Base-by-base conservation (phyloP, 2,888 invertebrate species). In the Cinara cedri region DNA sequence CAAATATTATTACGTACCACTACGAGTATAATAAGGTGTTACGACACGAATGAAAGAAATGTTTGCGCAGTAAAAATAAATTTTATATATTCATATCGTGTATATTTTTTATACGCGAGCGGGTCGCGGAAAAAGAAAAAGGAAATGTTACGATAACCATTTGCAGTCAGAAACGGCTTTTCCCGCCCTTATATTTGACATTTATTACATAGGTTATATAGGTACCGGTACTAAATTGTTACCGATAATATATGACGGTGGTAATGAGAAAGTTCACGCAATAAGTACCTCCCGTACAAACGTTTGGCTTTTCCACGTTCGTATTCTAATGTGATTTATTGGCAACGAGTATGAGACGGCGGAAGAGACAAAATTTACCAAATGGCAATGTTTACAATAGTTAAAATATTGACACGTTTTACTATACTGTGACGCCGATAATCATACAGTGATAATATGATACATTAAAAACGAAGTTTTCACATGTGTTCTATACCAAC, bases 21-120 rank as follows among this genome's bases (percentile, higher is more conserved):
- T n/a, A n/a, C 13, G 8, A 24, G 44, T 46, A 11, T 21, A 9
- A 14, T 14, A 1, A 11, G 34, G 34, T 26, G 46, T 46, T 16
- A 10, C 3, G 46, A 2, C n/a, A 34, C 10, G 19, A 34, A 24
- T n/a, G 6, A 57, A 57, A 71, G 42, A 26, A 57, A 16, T 4
- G 24, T 24, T 4, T 19, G 3, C 13, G 4, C 16, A n/a, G 1
- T 4, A 21, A 42, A 62, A 62, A 51, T 46, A 62, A n/a, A 21
- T 42, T 42, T 21, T 63, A 51, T 51, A 63, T 54, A 74, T 74
- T 63, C 63, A 74, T 24, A 26, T 51, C 51, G 21, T 19, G 34
- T 54, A 24, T 21, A 34, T 34, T 34, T 34, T 6, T 34, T 34
- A 34, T 34, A 34, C 34, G 34, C 3, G 34, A 34, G 3, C 34